Evolutionary conservation across 2,888 invertebrate genomes (phyloP).

Genomic region (Drosophila suboccidentalis): DNA sequence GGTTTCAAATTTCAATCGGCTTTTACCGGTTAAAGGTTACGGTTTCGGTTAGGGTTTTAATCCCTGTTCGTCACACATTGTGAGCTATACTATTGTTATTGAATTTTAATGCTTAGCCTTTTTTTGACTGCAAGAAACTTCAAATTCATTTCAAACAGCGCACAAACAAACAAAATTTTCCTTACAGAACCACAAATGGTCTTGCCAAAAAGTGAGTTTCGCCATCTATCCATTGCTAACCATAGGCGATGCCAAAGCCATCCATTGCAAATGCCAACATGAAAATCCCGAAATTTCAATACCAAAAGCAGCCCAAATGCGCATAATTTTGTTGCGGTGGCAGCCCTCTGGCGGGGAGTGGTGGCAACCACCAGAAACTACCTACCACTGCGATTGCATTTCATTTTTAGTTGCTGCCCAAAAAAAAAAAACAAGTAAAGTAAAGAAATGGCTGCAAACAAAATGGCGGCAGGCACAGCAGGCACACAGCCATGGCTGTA

Average conservation of each 20-base stretch:
- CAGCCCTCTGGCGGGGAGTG: conserved; percentile 15
- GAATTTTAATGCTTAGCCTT: neutral
- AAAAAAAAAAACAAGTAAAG: conserved; percentile 8
- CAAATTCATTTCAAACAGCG: neutral
- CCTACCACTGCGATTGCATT: conserved; percentile 59
- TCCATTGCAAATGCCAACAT: conserved; percentile 51
- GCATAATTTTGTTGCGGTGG: conserved; percentile 60
- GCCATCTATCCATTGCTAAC: conserved; percentile 11
- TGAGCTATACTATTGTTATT: neutral
- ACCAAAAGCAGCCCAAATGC: conserved; percentile 68
- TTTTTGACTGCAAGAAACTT: conserved; percentile 19
- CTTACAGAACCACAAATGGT: conserved; percentile 31
- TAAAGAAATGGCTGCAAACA: conserved; percentile 55
- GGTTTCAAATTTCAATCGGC: too few relatives aligned
- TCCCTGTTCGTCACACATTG: too few relatives aligned
- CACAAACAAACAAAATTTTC: conserved; percentile 3
- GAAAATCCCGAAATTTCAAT: conserved; percentile 67
- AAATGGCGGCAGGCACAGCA: conserved; percentile 64
- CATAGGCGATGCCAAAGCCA: conserved; percentile 16
- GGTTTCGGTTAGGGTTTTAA: too few relatives aligned
- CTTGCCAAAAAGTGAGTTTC: conserved; percentile 11
- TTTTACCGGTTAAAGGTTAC: too few relatives aligned
- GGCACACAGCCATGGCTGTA: conserved; percentile 33
- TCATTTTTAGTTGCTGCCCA: conserved; percentile 58
- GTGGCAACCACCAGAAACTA: conserved; percentile 1